These are phyloP conservation scores for Desmophyllum pertusum DNA, from an alignment of 92 coral and sea anemone genomes.

Conservation along the genomic window DNA sequence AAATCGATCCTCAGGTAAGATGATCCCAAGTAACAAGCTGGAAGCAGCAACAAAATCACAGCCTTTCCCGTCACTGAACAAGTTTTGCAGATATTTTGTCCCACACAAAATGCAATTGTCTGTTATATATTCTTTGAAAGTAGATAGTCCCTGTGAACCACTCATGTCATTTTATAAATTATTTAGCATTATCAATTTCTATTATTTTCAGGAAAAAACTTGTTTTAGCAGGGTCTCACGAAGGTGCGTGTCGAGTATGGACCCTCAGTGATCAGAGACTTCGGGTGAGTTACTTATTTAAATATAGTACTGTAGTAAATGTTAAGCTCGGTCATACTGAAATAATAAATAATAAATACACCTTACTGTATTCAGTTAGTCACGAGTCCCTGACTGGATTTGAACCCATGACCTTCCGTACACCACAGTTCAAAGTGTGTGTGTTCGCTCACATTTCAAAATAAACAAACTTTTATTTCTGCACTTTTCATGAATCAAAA, in stretches of 20 bases:
- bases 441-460: too few species aligned
- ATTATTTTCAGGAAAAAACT: conserved; percentile 80
- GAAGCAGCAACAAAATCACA: too few species aligned
- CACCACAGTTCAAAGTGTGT: too few species aligned
- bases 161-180: background rate
- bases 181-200: background rate
- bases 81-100: too few species aligned
- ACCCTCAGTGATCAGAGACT: conserved; percentile 88
- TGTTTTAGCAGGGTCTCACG: conserved; percentile 90
- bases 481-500: too few species aligned
- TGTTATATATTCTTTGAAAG: too few species aligned
- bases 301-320: background rate
- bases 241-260: conserved; percentile 95
- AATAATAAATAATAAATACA: background rate
- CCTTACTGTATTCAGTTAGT: too few species aligned
- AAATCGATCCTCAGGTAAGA: conserved; percentile 90
- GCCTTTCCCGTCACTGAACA: too few species aligned
- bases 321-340: background rate
- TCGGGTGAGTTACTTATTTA: conserved; percentile 66
- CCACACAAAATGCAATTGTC: too few species aligned
- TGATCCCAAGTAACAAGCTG: background rate
- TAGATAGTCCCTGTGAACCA: background rate
- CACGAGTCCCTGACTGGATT: too few species aligned
- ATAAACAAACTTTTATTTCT: too few species aligned
- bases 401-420: too few species aligned